A percentile compares a stretch with the other conserved stretches of the same genome.
phyloP scores from a whole-genome alignment of 2,797 vertebrate genomes.

The Argentina silus region DNA sequence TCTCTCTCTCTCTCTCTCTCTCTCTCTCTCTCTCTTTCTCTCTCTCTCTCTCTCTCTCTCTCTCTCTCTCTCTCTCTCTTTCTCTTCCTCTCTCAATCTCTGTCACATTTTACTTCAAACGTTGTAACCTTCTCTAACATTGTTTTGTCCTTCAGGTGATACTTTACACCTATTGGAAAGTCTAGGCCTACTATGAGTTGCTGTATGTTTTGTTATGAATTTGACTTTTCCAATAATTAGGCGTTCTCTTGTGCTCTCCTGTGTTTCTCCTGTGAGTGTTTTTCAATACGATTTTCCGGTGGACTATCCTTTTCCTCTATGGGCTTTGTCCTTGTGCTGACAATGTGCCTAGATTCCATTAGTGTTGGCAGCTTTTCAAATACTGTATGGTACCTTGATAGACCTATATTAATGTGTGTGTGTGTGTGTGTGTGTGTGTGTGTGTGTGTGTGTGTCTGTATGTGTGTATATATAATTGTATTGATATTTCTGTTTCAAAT shows the following conservation, averaged over 20 bases:
- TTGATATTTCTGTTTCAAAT: too few relatives aligned
- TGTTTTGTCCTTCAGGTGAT: too few relatives aligned
- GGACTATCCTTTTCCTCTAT: conserved; percentile 34
- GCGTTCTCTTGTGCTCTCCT: too few relatives aligned
- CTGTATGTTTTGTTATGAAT: conserved; percentile 38
- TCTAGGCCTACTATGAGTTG: conserved; percentile 29
- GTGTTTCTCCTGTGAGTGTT: conserved; percentile 24
- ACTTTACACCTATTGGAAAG: conserved; percentile 25
- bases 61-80: conserved; percentile 45
- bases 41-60: neutral
- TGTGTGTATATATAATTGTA: too few relatives aligned
- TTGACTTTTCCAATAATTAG: neutral
- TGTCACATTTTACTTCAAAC: conserved; percentile 63
- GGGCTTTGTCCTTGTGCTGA: conserved; percentile 18
- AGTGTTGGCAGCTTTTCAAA: conserved; percentile 43
- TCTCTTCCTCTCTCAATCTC: conserved; percentile 15
- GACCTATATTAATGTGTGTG: conserved; percentile 26
- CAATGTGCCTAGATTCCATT: conserved; percentile 37
- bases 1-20: conserved; percentile 14
- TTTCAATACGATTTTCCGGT: conserved; percentile 52
- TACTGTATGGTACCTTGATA: conserved; percentile 25
- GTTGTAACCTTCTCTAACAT: too few relatives aligned
- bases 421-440: too few relatives aligned
- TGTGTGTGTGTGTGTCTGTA: too few relatives aligned
- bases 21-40: neutral